phyloP scores from a whole-genome alignment of 2,888 invertebrate genomes.

The Hemaris fuciformis region DNA sequence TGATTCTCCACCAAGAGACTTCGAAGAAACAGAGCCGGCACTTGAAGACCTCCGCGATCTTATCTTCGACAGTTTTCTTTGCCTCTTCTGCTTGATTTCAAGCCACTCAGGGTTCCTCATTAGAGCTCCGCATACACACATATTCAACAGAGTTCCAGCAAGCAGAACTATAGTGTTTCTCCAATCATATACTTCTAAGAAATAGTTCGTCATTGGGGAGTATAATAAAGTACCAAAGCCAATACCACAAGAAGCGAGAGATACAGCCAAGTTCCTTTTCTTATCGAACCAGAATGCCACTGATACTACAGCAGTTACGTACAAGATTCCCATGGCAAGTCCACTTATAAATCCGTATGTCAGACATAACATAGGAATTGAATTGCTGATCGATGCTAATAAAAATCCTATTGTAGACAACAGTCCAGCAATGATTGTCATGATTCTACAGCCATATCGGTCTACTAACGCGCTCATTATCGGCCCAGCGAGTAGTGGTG shows the following conservation, averaged over 20 bases:
- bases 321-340: conserved; percentile 90
- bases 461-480: conserved; percentile 92
- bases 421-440: conserved; percentile 87
- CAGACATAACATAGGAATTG: conserved; percentile 88
- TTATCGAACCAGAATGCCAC: conserved; percentile 97
- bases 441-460: conserved; percentile 88
- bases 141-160: conserved; percentile 90
- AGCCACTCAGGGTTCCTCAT: conserved; percentile 95
- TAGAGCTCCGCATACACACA: conserved; percentile 91
- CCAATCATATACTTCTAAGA: conserved; percentile 89
- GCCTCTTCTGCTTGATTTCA: conserved; percentile 82
- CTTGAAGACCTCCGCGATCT: conserved; percentile 71
- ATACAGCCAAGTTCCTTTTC: conserved; percentile 91
- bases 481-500: conserved; percentile 92
- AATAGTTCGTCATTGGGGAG: conserved; percentile 89
- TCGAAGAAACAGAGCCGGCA: conserved; percentile 74
- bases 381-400: conserved; percentile 85
- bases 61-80: conserved; percentile 58
- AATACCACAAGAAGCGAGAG: conserved; percentile 92
- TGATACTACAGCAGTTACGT: conserved; percentile 93
- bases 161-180: conserved; percentile 88
- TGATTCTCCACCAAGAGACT: conserved; percentile 72
- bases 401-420: conserved; percentile 88
- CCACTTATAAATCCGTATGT: conserved; percentile 93
- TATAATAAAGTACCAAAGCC: conserved; percentile 94